A percentile compares a stretch with the other conserved stretches of the same genome.
phyloP scores from a whole-genome alignment of 2,888 invertebrate genomes.

The Antheraea assamensis region DNA sequence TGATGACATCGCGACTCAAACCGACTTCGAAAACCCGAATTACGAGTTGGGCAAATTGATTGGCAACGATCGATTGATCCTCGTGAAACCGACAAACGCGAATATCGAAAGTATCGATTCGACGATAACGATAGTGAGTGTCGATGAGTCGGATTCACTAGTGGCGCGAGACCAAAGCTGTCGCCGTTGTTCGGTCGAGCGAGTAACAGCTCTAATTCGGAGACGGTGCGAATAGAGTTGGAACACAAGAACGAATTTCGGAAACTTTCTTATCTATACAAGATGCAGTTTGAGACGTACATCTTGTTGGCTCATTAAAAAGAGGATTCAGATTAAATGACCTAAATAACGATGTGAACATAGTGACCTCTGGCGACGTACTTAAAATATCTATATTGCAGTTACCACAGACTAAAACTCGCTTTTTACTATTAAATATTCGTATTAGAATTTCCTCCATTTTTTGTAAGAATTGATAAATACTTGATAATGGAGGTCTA shows the following conservation, averaged over 20 bases:
- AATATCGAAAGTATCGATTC: conserved; percentile 64
- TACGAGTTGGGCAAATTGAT: conserved; percentile 50
- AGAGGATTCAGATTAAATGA: too few relatives aligned
- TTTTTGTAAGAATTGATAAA: too few relatives aligned
- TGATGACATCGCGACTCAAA: conserved; percentile 71
- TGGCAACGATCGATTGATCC: conserved; percentile 52
- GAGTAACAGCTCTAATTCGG: conserved; percentile 51
- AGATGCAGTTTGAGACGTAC: too few relatives aligned
- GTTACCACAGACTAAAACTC: too few relatives aligned
- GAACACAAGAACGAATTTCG: conserved; percentile 69
- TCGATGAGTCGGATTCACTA: conserved; percentile 58
- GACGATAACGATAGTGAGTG: conserved; percentile 70
- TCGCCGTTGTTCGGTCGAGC: conserved; percentile 71
- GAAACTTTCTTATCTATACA: too few relatives aligned
- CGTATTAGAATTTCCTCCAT: too few relatives aligned
- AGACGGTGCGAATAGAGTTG: conserved; percentile 65
- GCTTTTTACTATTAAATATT: too few relatives aligned
- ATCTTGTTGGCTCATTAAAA: too few relatives aligned
- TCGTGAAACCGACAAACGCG: conserved; percentile 64
- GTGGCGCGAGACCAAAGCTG: conserved; percentile 61
- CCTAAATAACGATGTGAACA: too few relatives aligned
- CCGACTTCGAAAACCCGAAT: conserved; percentile 77
- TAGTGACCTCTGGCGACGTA: too few relatives aligned
- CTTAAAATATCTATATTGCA: too few relatives aligned
- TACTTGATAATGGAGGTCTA: too few relatives aligned